phyloP scores from a whole-genome alignment of 92 coral and sea anemone species.

The Heliopora coerulea region DNA sequence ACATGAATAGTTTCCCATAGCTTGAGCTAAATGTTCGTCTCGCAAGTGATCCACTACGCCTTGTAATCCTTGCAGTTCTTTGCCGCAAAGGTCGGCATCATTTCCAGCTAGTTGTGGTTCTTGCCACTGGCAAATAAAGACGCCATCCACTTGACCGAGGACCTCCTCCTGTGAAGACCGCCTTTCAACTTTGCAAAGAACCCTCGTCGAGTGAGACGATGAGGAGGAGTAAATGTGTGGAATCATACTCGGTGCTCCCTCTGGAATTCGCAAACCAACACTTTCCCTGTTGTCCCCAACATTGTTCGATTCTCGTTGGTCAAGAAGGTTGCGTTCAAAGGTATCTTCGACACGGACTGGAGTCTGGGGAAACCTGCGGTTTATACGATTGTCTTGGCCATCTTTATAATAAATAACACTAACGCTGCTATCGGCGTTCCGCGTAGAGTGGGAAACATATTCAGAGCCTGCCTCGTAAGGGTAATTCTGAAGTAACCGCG shows the following conservation, averaged over 20 bases:
- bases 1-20: conserved; percentile 76
- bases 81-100: conserved; percentile 74
- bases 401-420: conserved; percentile 41
- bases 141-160: conserved; percentile 9
- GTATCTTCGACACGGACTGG: conserved; percentile 39
- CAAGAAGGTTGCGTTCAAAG: neutral
- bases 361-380: conserved; percentile 44
- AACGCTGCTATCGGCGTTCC: conserved; percentile 24
- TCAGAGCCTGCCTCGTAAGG: neutral
- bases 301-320: conserved; percentile 9
- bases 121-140: conserved; percentile 82
- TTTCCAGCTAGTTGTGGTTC: conserved; percentile 43
- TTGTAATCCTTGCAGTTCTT: conserved; percentile 76
- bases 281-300: neutral
- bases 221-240: conserved; percentile 37
- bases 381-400: conserved; percentile 26
- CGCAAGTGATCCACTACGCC: conserved; percentile 85
- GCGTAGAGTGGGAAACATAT: neutral
- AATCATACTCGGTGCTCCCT: conserved; percentile 41
- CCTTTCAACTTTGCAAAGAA: conserved; percentile 11
- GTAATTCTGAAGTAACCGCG: conserved; percentile 1
- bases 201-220: conserved; percentile 2
- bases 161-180: conserved; percentile 36
- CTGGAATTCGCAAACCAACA: conserved; percentile 4
- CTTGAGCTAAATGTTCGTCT: conserved; percentile 74